These are phyloP conservation scores for Luehdorfia chinensis DNA, from an alignment of 1,140 invertebrate species.

Conservation along the genomic window DNA sequence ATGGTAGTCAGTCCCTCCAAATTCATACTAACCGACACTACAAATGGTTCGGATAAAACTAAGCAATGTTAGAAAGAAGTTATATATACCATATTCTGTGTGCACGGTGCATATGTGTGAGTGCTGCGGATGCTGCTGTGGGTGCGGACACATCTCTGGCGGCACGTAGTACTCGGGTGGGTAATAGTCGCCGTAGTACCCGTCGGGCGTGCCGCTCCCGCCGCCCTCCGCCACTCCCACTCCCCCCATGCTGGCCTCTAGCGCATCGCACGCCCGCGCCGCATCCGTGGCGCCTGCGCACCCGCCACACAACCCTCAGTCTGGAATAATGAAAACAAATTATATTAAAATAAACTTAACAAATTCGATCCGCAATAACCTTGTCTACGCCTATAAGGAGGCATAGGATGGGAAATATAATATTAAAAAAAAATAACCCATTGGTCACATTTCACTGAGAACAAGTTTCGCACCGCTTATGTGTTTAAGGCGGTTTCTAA, in stretches of 20 bases:
- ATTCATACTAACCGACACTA: too few species aligned
- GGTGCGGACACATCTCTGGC: slow-evolving; percentile 69
- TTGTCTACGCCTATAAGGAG: too few species aligned
- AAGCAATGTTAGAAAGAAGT: too few species aligned
- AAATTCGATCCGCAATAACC: background rate
- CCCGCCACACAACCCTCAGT: slow-evolving; percentile 33
- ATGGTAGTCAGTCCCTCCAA: too few species aligned
- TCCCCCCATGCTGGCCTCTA: slow-evolving; percentile 53
- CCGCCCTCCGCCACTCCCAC: slow-evolving; percentile 58
- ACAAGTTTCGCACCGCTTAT: too few species aligned
- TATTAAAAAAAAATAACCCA: too few species aligned
- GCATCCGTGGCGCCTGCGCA: slow-evolving; percentile 43
- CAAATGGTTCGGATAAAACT: too few species aligned
- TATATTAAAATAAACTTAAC: background rate
- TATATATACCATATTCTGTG: slow-evolving; percentile 70
- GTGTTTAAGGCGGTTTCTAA: too few species aligned
- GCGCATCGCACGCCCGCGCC: slow-evolving; percentile 58
- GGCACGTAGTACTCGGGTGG: slow-evolving; percentile 69
- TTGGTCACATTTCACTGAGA: too few species aligned
- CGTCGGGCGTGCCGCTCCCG: slow-evolving; percentile 41
- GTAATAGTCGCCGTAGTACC: slow-evolving; percentile 73
- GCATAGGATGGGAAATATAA: too few species aligned
- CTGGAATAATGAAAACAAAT: slow-evolving; percentile 38
- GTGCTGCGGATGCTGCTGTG: slow-evolving; percentile 67
- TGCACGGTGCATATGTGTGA: slow-evolving; percentile 73